These are phyloP conservation scores for Onthophagus taurus DNA, from an alignment of 1,140 invertebrate genomes.

Conservation along the genomic window DNA sequence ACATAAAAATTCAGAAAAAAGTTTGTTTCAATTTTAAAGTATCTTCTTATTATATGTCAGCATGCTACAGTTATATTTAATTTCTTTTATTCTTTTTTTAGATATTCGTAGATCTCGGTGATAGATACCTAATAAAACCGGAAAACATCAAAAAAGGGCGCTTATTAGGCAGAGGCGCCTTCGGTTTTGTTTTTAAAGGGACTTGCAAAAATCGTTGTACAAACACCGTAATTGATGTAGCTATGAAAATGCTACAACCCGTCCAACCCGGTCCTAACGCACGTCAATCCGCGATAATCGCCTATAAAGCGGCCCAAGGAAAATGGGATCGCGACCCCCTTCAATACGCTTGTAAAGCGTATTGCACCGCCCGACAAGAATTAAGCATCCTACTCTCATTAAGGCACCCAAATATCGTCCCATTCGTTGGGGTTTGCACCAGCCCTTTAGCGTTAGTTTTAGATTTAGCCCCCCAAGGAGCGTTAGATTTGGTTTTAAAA, in stretches of 20 bases:
- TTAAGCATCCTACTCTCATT: slow-evolving; percentile 79
- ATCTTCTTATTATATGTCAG: no score
- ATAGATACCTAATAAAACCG: slow-evolving; percentile 65
- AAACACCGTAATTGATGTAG: slow-evolving; percentile 60
- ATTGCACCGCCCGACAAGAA: slow-evolving; percentile 90
- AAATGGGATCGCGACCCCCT: slow-evolving; percentile 88
- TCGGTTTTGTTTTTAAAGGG: slow-evolving; percentile 92
- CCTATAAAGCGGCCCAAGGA: slow-evolving; percentile 69
- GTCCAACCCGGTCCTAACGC: slow-evolving; percentile 76
- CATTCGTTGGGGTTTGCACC: slow-evolving; percentile 78
- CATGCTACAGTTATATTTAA: no score
- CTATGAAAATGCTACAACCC: slow-evolving; percentile 93
- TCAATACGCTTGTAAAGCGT: slow-evolving; percentile 88
- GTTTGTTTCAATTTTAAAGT: no score
- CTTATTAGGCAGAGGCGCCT: slow-evolving; percentile 88
- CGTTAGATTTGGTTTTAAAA: slow-evolving; percentile 71
- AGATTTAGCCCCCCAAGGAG: slow-evolving; percentile 84
- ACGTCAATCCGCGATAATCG: slow-evolving; percentile 60
- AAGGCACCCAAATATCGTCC: slow-evolving; percentile 85
- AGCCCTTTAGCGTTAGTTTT: slow-evolving; percentile 86
- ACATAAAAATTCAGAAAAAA: no score
- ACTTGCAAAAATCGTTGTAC: slow-evolving; percentile 55
- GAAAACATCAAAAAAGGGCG: slow-evolving; percentile 70
- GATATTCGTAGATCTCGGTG: slow-evolving; percentile 82
- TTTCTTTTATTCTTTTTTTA: slow-evolving; percentile 36